Evolutionary conservation across 1,140 invertebrate genomes (phyloP), one percentile per base, ranked within the genome.

Genomic region (Drosophila lacertosa): DNA sequence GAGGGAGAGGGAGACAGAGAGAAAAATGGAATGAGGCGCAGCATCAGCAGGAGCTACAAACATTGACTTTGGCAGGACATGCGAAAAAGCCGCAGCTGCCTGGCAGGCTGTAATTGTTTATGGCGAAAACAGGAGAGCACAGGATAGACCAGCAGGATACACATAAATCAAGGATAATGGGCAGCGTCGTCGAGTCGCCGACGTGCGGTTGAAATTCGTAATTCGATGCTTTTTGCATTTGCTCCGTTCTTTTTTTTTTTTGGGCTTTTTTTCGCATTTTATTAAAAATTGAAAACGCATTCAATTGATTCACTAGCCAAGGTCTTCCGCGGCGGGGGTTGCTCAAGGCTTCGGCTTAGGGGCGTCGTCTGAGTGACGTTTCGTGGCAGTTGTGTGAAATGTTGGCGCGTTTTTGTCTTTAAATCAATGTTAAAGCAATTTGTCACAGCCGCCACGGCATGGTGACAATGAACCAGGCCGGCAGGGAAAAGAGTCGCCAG

Each of bases 221-320:
- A 86, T 88, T 88, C 77, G 82, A 86, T 86, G 81, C 81, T 81
- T 80, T 80, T 67, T 86, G 82, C 81, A 88, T 81, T 71, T 79
- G 77, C 18, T 59, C 63, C 42, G 40, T 50, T 73, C 55, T 59
- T 54, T 51, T 70, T 15, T 6, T 57, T 70, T 51, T 33, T 47
- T 50, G 55, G 32, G 9, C 3, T 15, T 32, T 5, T 9, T 51
- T 60, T 22, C 15, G 53, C 33, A 13, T 78, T 76, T 86, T 86
- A 88, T 88, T 82, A 86, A 86, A 86, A 86, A 84, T 86, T 88
- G 82, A 86, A 86, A 86, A 86, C 82, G 82, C 82, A 86, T 86
- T 86, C 81, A 86, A 86, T 86, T 86, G 88, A 86, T 86, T 77
- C 81, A 88, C 73, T 67, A 53, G 80, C 40, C 47, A 86, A 86